Evolutionary conservation across 2,113 vertebrate genomes (phyloP).

Genomic region (Pterocles orientalis): DNA sequence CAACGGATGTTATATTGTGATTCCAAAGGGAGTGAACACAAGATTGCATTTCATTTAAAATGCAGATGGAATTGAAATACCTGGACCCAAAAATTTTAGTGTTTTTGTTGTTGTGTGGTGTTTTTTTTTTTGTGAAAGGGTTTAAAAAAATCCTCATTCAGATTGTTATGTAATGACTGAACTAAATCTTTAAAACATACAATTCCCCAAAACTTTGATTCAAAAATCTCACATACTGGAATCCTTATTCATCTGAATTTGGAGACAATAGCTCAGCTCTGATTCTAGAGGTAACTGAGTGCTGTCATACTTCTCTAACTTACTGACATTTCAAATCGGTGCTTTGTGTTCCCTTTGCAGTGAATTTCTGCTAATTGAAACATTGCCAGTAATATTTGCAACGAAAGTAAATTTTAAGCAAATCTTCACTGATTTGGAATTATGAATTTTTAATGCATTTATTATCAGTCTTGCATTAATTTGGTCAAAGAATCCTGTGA

Average conservation of each 20-base stretch:
- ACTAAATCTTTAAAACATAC: background rate
- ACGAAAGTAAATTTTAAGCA: background rate
- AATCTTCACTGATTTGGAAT: background rate
- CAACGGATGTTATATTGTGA: background rate
- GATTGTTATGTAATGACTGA: background rate
- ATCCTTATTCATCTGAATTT: background rate
- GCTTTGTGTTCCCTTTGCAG: background rate
- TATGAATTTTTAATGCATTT: background rate
- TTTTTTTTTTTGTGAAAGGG: background rate
- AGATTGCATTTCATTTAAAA: background rate
- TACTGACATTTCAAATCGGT: background rate
- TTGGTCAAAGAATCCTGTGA: background rate
- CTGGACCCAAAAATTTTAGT: background rate
- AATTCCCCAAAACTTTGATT: background rate
- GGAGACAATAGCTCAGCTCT: rapidly evolving
- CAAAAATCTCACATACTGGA: background rate
- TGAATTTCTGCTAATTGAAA: background rate
- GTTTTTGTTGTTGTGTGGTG: background rate
- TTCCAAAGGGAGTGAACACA: background rate
- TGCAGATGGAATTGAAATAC: background rate
- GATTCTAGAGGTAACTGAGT: background rate
- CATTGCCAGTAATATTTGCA: background rate
- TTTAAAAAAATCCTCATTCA: background rate
- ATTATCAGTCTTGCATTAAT: background rate
- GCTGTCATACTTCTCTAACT: background rate